Percentiles rank a stretch among this genome's conserved stretches.
Conservation (phyloP, 2,113 vertebrate species). For the Microtus montanus region DNA sequence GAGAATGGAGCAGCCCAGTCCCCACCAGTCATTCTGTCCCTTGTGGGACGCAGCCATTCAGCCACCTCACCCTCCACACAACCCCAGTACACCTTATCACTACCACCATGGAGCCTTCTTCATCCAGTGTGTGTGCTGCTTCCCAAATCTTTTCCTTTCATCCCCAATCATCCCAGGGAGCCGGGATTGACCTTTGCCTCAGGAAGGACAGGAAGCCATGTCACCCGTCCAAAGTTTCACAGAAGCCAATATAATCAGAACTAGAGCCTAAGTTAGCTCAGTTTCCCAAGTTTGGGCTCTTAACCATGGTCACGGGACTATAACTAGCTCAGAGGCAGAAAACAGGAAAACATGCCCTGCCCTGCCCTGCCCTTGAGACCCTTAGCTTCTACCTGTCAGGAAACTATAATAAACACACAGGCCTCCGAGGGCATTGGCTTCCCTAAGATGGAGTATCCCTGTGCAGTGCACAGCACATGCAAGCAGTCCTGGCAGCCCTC, state of each 20-base stretch:
- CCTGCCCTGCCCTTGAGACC: neutral
- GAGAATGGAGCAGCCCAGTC: neutral
- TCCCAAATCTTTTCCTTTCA: neutral
- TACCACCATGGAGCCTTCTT: neutral
- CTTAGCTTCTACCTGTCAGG: neutral
- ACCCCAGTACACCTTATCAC: neutral
- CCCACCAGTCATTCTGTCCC: neutral
- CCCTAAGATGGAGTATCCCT: accelerated
- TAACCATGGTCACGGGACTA: neutral
- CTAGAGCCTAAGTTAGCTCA: neutral
- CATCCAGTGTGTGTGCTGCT: accelerated
- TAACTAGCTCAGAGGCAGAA: neutral
- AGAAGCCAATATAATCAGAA: neutral
- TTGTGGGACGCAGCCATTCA: accelerated
- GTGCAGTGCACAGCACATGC: neutral
- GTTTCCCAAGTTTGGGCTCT: neutral
- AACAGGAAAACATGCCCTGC: neutral
- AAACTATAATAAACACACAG: neutral
- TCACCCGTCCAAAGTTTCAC: neutral
- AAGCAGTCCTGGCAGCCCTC: neutral
- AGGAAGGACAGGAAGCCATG: neutral
- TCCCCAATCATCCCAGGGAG: neutral
- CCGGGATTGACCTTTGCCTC: neutral
- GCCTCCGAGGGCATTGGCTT: neutral
- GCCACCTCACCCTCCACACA: neutral